phyloP scores from a whole-genome alignment of 2,888 invertebrate species.

The Diploptera punctata region DNA sequence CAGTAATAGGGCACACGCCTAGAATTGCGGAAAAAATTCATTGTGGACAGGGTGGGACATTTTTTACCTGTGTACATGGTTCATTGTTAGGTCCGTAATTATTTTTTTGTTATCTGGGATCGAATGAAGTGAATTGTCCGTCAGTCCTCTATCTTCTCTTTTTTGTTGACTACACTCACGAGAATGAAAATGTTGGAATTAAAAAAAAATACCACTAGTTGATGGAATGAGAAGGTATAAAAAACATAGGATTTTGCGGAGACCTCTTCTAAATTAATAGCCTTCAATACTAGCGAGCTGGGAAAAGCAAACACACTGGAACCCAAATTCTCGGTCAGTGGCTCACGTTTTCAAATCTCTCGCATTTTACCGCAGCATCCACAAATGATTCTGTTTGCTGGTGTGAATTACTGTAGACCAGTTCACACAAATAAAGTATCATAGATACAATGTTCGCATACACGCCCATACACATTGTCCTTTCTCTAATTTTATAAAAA shows the following conservation, averaged over 20 bases:
- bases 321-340: too few relatives aligned
- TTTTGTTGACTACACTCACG: not conserved
- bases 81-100: too few relatives aligned
- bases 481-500: too few relatives aligned
- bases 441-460: too few relatives aligned
- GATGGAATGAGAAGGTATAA: not conserved
- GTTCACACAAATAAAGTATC: too few relatives aligned
- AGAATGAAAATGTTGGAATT: not conserved
- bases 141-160: not conserved
- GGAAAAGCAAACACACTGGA: not conserved
- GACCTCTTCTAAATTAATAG: slow-evolving; percentile 1
- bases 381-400: not conserved
- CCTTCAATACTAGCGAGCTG: not conserved
- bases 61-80: too few relatives aligned
- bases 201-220: not conserved
- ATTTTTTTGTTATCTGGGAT: not conserved
- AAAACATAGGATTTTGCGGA: not conserved
- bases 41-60: too few relatives aligned
- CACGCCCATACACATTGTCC: too few relatives aligned
- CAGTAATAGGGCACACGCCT: too few relatives aligned
- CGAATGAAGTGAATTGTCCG: slow-evolving; percentile 2
- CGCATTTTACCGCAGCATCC: not conserved
- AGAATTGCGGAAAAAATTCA: too few relatives aligned
- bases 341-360: not conserved
- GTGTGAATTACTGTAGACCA: too few relatives aligned